phyloP scores from a whole-genome alignment of 2,113 vertebrate species.

The Symphodus melops region DNA sequence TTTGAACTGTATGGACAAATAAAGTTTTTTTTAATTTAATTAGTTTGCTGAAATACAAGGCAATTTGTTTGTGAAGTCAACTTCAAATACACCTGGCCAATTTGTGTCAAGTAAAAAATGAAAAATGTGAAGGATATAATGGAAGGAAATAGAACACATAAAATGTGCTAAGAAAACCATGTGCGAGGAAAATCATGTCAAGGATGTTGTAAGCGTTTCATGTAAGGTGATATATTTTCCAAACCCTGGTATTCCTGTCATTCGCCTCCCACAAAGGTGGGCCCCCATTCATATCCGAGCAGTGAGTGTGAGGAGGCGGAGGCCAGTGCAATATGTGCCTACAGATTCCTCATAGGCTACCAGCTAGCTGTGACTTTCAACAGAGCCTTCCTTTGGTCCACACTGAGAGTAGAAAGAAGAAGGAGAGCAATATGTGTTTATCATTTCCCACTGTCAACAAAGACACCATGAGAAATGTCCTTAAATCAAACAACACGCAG shows the following conservation, averaged over 20 bases:
- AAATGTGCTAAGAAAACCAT: slow-evolving; percentile 4
- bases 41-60: not conserved
- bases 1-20: too few species aligned
- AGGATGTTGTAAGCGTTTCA: slow-evolving; percentile 20
- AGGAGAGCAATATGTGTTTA: slow-evolving; percentile 12
- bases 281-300: slow-evolving; percentile 33
- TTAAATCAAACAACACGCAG: slow-evolving; percentile 6
- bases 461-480: not conserved
- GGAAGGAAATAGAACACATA: not conserved
- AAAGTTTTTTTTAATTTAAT: too few species aligned
- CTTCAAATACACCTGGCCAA: not conserved
- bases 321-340: slow-evolving; percentile 62
- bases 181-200: slow-evolving; percentile 33
- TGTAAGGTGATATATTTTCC: slow-evolving; percentile 63
- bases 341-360: slow-evolving; percentile 74
- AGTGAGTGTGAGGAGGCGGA: slow-evolving; percentile 38
- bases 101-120: not conserved
- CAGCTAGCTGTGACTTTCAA: slow-evolving; percentile 75
- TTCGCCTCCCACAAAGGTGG: slow-evolving; percentile 52
- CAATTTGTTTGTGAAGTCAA: not conserved
- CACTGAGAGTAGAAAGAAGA: slow-evolving; percentile 6
- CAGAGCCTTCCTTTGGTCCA: slow-evolving; percentile 16
- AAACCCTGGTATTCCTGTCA: slow-evolving; percentile 53
- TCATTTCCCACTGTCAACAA: slow-evolving; percentile 13
- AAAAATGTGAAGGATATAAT: not conserved